These are phyloP conservation scores for Campoletis sonorensis DNA, from an alignment of 1,140 invertebrate species.

Conservation along the genomic window DNA sequence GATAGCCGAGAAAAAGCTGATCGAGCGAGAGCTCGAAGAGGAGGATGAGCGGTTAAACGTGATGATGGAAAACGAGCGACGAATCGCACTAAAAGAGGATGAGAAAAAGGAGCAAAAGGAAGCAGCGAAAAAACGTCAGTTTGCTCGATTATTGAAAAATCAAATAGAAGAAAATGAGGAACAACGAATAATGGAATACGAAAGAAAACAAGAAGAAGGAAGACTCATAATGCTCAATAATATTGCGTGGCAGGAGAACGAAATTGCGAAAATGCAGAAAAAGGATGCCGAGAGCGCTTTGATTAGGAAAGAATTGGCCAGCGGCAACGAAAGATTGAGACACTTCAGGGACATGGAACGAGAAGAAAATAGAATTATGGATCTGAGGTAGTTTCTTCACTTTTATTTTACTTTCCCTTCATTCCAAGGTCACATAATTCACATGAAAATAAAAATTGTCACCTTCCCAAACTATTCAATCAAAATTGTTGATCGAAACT, in stretches of 20 bases:
- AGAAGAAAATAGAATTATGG: conserved; percentile 80
- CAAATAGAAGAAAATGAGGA: conserved; percentile 81
- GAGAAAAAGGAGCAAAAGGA: conserved; percentile 69
- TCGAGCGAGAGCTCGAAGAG: conserved; percentile 76
- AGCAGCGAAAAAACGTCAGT: conserved; percentile 63
- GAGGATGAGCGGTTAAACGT: conserved; percentile 80
- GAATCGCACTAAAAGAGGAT: conserved; percentile 71
- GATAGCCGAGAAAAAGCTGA: conserved; percentile 71
- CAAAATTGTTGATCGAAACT: too few species aligned
- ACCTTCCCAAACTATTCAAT: too few species aligned
- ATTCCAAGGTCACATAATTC: too few species aligned
- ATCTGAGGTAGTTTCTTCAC: conserved; percentile 71
- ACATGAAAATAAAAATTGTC: neutral
- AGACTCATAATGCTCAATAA: conserved; percentile 78
- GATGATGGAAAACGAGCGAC: conserved; percentile 81
- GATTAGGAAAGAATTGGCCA: conserved; percentile 77
- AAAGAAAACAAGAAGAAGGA: conserved; percentile 82
- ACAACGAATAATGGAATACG: conserved; percentile 79
- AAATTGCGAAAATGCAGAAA: conserved; percentile 71
- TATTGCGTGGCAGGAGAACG: conserved; percentile 77
- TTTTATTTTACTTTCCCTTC: neutral
- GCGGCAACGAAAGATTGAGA: conserved; percentile 78
- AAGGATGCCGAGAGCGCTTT: conserved; percentile 71
- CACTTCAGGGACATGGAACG: conserved; percentile 77
- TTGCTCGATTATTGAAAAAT: conserved; percentile 73